A percentile compares a stretch with the other conserved stretches of the same genome.
Evolutionary conservation across 2,888 invertebrate species (phyloP).

Genomic region (Leucophenga montana): DNA sequence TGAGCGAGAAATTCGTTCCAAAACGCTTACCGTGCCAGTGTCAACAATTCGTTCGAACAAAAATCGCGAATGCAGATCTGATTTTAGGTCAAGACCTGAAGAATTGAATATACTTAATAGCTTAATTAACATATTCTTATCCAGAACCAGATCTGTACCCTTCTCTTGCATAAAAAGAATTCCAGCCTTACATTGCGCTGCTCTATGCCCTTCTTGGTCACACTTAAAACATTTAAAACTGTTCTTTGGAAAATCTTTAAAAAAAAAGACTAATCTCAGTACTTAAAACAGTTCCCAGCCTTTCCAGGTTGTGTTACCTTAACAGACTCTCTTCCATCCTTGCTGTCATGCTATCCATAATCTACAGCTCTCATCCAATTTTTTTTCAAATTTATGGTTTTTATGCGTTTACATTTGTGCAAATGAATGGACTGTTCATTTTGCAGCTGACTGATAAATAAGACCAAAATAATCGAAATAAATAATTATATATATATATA

Average conservation of each 20-base stretch:
- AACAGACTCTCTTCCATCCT: no score
- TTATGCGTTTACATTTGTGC: no score
- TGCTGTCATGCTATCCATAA: no score
- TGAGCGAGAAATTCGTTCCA: conserved; percentile 65
- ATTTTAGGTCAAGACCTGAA: background rate
- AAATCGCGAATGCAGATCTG: background rate
- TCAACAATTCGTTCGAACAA: no score
- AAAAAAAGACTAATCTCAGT: no score
- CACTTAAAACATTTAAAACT: background rate
- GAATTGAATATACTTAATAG: background rate
- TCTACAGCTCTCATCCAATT: no score
- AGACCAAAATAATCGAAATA: no score
- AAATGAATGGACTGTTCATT: no score
- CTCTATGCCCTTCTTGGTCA: background rate
- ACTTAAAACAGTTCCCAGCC: background rate
- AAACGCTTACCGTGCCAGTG: conserved; percentile 64
- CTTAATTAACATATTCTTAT: background rate
- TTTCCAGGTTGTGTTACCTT: background rate
- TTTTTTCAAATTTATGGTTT: no score
- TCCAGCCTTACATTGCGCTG: background rate
- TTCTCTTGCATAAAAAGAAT: background rate
- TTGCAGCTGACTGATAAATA: no score
- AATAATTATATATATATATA: no score
- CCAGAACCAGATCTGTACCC: background rate
- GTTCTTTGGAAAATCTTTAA: background rate